These are phyloP conservation scores for Columbina picui DNA, from an alignment of 2,113 vertebrate species.

Conservation along the genomic window DNA sequence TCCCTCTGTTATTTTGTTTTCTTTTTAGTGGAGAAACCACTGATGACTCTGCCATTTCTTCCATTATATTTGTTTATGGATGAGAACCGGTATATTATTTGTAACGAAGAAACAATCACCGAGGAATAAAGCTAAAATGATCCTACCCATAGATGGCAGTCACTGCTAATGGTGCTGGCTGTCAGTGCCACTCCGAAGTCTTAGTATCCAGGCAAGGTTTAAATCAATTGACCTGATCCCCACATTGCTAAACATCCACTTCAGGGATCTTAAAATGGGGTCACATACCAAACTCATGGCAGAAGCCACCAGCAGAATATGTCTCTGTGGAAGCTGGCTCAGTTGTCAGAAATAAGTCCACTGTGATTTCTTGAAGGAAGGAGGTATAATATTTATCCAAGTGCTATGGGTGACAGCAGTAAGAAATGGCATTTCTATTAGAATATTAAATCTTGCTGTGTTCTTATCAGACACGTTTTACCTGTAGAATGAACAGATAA, in stretches of 20 bases:
- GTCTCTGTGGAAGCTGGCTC: neutral
- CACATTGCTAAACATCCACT: neutral
- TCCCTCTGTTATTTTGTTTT: neutral
- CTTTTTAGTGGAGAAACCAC: neutral
- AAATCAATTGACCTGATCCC: neutral
- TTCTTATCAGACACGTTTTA: neutral
- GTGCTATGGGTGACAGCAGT: neutral
- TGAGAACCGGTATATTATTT: neutral
- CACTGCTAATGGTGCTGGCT: neutral
- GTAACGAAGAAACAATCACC: neutral
- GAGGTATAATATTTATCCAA: neutral
- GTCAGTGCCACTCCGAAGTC: neutral
- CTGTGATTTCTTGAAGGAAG: neutral
- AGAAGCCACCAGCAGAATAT: neutral
- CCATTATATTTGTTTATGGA: neutral
- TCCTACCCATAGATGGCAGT: slow-evolving; percentile 61
- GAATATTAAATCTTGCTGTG: neutral
- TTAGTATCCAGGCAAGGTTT: neutral
- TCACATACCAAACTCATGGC: neutral
- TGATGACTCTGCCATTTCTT: neutral
- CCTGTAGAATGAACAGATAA: neutral
- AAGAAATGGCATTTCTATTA: slow-evolving; percentile 9
- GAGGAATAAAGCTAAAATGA: neutral
- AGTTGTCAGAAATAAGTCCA: neutral
- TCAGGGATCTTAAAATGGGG: neutral